These are phyloP conservation scores for Brenthis daphne DNA, from an alignment of 2,888 invertebrate species.

Conservation along the genomic window DNA sequence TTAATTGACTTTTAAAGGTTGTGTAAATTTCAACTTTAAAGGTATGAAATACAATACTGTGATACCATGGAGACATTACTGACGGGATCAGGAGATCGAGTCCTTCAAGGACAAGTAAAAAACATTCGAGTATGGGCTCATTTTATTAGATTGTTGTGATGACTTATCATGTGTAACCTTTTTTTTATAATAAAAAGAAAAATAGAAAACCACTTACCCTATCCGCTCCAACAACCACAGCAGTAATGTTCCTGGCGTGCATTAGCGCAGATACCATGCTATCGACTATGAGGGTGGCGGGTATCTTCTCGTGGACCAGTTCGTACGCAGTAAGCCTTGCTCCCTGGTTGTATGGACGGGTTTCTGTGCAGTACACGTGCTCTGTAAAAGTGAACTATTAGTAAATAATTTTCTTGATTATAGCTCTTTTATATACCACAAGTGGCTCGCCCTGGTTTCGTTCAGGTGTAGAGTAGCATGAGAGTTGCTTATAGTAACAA, in stretches of 20 bases:
- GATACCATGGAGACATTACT: too few relatives aligned
- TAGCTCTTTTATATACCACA: neutral
- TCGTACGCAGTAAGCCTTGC: slow-evolving; percentile 98
- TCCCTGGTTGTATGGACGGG: slow-evolving; percentile 98
- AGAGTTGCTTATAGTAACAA: too few relatives aligned
- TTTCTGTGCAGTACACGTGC: slow-evolving; percentile 97
- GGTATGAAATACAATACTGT: too few relatives aligned
- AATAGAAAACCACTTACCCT: slow-evolving; percentile 82
- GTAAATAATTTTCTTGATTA: neutral
- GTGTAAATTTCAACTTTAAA: too few relatives aligned
- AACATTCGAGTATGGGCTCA: too few relatives aligned
- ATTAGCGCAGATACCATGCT: slow-evolving; percentile 97
- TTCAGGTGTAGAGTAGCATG: neutral
- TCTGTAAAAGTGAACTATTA: slow-evolving; percentile 76
- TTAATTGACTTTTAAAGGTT: too few relatives aligned
- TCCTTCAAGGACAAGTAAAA: too few relatives aligned
- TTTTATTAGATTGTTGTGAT: too few relatives aligned
- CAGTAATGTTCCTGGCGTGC: slow-evolving; percentile 90
- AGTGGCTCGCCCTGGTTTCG: too few relatives aligned
- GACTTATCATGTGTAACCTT: too few relatives aligned
- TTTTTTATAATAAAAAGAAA: too few relatives aligned
- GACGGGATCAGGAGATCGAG: too few relatives aligned
- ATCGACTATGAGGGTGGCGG: slow-evolving; percentile 96
- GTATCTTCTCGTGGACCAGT: slow-evolving; percentile 94
- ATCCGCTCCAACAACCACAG: slow-evolving; percentile 99